These are phyloP conservation scores for Sciurus vulgaris DNA, from an alignment of 2,797 vertebrate genomes.

Conservation along the genomic window DNA sequence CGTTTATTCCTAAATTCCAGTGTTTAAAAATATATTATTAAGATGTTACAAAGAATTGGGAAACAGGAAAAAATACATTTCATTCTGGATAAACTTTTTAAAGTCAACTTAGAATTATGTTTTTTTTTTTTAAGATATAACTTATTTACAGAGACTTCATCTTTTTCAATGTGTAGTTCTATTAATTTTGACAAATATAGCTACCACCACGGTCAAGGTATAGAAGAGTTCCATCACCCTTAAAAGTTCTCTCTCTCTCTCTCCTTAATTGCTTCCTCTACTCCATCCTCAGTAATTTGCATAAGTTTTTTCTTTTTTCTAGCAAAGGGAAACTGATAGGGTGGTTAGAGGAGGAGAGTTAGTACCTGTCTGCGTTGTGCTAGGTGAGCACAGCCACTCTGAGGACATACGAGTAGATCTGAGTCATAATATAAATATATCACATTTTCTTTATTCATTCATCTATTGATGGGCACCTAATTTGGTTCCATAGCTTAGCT, in stretches of 20 bases:
- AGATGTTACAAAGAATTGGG: not conserved
- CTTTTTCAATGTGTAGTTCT: not conserved
- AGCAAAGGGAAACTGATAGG: not conserved
- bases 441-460: no score
- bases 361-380: not conserved
- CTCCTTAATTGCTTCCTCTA: not conserved
- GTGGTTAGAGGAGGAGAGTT: not conserved
- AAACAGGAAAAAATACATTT: not conserved
- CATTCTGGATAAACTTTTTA: not conserved
- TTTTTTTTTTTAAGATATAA: not conserved
- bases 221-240: not conserved
- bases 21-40: not conserved
- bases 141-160: not conserved
- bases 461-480: no score
- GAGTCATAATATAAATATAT: not conserved
- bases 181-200: not conserved
- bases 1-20: constrained; percentile 4
- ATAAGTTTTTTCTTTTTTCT: not conserved
- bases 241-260: not conserved
- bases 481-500: no score
- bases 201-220: not conserved
- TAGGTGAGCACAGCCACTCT: not conserved
- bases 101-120: constrained; percentile 3
- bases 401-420: not conserved
- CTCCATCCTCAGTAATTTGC: not conserved